Evolutionary conservation across 2,797 vertebrate genomes (phyloP).

Genomic region (Sebastes steindachneri): DNA sequence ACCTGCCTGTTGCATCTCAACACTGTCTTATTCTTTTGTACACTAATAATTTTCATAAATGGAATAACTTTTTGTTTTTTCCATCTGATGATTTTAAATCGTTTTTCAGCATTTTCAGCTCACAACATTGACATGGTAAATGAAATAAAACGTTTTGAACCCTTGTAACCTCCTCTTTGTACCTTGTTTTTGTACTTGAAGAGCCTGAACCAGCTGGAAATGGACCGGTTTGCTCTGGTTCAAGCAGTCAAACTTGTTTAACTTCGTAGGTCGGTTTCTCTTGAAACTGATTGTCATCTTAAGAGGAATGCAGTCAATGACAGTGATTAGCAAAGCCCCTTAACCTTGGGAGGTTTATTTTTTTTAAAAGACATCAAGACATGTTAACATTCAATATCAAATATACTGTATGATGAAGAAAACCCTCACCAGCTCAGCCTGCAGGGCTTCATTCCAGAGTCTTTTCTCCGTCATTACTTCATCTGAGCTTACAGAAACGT

Average conservation of each 20-base stretch:
- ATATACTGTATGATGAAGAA: slow-evolving; percentile 1
- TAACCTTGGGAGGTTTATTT: slow-evolving; percentile 50
- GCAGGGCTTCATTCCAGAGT: slow-evolving; percentile 17
- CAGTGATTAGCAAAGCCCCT: not conserved
- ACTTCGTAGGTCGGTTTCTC: slow-evolving; percentile 24
- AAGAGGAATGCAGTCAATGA: slow-evolving; percentile 24
- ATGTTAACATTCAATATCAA: slow-evolving; percentile 2
- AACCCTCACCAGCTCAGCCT: not conserved
- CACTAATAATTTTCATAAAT: not conserved
- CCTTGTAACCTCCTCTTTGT: not conserved
- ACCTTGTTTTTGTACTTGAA: not conserved
- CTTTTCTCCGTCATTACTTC: slow-evolving; percentile 18
- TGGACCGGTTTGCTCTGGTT: slow-evolving; percentile 39
- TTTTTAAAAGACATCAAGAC: not conserved
- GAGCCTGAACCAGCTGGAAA: not conserved
- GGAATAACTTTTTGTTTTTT: not conserved
- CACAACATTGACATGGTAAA: not conserved
- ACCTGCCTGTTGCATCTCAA: not conserved
- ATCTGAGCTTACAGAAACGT: slow-evolving; percentile 27
- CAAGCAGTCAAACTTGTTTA: slow-evolving; percentile 52
- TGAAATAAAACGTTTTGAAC: not conserved
- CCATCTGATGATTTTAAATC: not conserved
- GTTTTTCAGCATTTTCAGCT: not conserved
- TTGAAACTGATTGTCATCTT: not conserved
- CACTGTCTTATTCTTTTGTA: slow-evolving; percentile 3